These are phyloP conservation scores for Poeciliopsis gracilis DNA, from an alignment of 2,797 vertebrate species.

Conservation along the genomic window DNA sequence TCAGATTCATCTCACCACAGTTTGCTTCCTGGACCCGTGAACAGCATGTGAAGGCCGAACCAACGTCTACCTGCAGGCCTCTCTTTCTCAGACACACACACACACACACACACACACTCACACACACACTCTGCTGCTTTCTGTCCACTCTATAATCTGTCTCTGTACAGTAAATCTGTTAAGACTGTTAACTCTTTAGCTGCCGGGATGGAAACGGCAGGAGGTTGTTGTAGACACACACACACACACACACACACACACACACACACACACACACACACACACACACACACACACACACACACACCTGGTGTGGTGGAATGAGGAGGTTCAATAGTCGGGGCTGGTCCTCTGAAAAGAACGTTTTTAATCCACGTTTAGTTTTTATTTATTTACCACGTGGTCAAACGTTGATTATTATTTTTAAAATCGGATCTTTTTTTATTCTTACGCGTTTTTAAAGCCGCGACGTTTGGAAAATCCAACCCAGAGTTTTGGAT, in stretches of 20 bases:
- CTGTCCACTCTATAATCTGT: slow-evolving; percentile 59
- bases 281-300: neutral
- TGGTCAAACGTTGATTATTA: slow-evolving; percentile 32
- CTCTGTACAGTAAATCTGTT: slow-evolving; percentile 64
- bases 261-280: neutral
- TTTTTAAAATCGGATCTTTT: slow-evolving; percentile 21
- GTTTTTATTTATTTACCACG: slow-evolving; percentile 67
- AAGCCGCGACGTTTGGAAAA: slow-evolving; percentile 12
- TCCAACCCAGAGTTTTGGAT: neutral
- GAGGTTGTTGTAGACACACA: slow-evolving; percentile 30
- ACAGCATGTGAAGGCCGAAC: slow-evolving; percentile 77
- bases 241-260: neutral
- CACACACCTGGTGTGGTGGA: slow-evolving; percentile 32
- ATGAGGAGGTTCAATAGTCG: slow-evolving; percentile 70
- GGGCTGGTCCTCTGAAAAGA: slow-evolving; percentile 82
- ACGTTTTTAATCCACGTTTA: slow-evolving; percentile 52
- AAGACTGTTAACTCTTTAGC: slow-evolving; percentile 52
- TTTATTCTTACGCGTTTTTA: slow-evolving; percentile 38
- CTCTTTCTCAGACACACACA: slow-evolving; percentile 31
- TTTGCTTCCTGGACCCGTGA: slow-evolving; percentile 77
- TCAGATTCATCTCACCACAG: slow-evolving; percentile 79
- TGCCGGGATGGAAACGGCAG: slow-evolving; percentile 41
- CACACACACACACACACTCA: neutral
- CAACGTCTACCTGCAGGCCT: slow-evolving; percentile 58
- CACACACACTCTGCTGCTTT: slow-evolving; percentile 56